Base-by-base conservation (phyloP, 64 coral and sea anemone species). In the Catalaphyllia jardinei region DNA sequence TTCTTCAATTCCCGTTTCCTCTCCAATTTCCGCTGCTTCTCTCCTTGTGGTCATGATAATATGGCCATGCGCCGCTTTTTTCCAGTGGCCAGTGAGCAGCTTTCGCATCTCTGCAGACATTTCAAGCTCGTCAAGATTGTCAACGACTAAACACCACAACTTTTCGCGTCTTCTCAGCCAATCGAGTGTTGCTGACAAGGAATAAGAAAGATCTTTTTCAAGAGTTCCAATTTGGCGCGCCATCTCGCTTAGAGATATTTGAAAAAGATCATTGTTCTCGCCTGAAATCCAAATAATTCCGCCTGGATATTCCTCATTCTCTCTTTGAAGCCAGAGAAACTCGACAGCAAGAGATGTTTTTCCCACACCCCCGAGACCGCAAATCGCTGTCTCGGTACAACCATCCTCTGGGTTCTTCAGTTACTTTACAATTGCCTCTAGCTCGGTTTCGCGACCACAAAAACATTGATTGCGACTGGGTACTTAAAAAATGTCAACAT, bases 321-420 rank as follows among this genome's bases (percentile, higher is more conserved):
- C 79, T 54, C 86, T 89, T 33, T 92, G 60, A 17, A 27, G 60
- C 77, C 94, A 92, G 22, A 96, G 86, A 62, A 79, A 87, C 73
- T 96, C 94, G 4, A 96, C 77, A 33, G 79, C 87, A 28, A 96
- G 86, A 39, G 94, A 92, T 13, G 94, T 92, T 92, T 96, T 96
- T 2, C 94, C 94, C 0, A 91, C 84, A 49, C 94, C 94, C 12
- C 94, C 94, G 62, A 96, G 87, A 52, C 94, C 94, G 78, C 86
- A 92, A 76, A 96, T 83, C 4, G 67, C 71, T 51, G 80, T 79
- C 39, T 85, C 22, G 35, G 71, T 38, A 24, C 90, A 92, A 27
- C 64, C 85, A n/a, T 30, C 30, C 13, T 19, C 25, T 29, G 22
- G 28, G 15, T 52, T 67, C 31, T 80, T 84, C 14, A 87, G n/a